These are phyloP conservation scores for Chromis chromis DNA, from an alignment of 2,797 vertebrate genomes.

Conservation along the genomic window DNA sequence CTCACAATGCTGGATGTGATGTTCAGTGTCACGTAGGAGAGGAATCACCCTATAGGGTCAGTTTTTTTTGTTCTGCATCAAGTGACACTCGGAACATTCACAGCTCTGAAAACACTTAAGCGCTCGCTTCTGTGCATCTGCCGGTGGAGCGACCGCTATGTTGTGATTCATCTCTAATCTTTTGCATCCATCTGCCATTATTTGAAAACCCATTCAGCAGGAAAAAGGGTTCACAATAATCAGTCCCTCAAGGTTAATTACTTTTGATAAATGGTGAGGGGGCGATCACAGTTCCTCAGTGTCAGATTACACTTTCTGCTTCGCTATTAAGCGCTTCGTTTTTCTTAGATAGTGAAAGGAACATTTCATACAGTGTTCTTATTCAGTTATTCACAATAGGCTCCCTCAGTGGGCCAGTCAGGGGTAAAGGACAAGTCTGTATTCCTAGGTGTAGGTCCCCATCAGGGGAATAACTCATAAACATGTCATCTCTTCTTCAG, in stretches of 20 bases:
- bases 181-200: constrained; percentile 20
- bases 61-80: constrained; percentile 20
- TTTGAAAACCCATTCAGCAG: constrained; percentile 20
- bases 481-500: constrained; percentile 83
- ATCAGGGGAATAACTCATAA: constrained; percentile 82
- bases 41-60: background rate
- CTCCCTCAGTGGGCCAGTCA: constrained; percentile 64
- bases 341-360: constrained; percentile 43
- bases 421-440: constrained; percentile 71
- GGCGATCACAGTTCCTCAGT: constrained; percentile 32
- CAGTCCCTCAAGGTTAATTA: constrained; percentile 44
- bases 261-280: constrained; percentile 14
- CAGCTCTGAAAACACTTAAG: constrained; percentile 32
- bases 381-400: constrained; percentile 73
- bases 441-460: constrained; percentile 75
- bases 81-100: constrained; percentile 29
- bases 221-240: constrained; percentile 34
- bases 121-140: background rate
- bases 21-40: constrained; percentile 7
- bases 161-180: constrained; percentile 22
- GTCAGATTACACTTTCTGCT: constrained; percentile 28
- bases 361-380: constrained; percentile 43
- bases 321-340: constrained; percentile 20
- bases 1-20: background rate
- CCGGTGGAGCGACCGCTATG: background rate